Evolutionary conservation across 2,113 vertebrate genomes (phyloP), one percentile per base, ranked within the genome.

Genomic region (Halichoeres trimaculatus): DNA sequence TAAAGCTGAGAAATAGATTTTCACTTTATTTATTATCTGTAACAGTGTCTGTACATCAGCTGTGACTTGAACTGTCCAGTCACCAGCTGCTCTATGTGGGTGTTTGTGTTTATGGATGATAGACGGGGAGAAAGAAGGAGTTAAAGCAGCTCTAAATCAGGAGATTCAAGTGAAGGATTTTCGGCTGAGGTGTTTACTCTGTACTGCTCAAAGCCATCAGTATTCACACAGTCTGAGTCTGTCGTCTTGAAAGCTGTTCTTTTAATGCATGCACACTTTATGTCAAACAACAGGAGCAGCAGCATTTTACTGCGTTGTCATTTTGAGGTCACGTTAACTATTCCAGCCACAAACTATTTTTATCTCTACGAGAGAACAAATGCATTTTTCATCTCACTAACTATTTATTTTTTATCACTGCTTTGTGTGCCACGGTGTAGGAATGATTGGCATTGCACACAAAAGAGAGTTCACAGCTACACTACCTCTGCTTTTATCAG

Each of bases 361-460:
- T 80, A 80, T 71, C 63, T 30, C 13, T 12, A 13, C n/a, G 48
- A 23, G 47, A 36, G n/a, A 67, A 10, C 66, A 77, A 45, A 80
- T 66, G 4, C 55, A 64, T 79, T 84, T 86, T 90, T 90, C 67
- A 86, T 86, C 62, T 35, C 12, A 22, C 57, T 57, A 70, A 68
- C 43, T 78, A 71, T 74, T 77, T 79, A 38, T 80, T 70, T 74
- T 79, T 84, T 36, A 85, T 84, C 69, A 20, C 43, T 48, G 69
- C 19, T 30, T 52, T 7, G 17, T 69, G 50, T 67, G 71, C 14
- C 23, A 59, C 70, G 16, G 62, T 30, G 63, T 74, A 6, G 55
- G 36, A 67, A 19, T 64, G 67, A 83, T 35, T 4, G 72, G 36
- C n/a, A 0, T 14, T 10, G 24, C 59, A 41, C 26, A 30, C 67